These are phyloP conservation scores for Anthoscopus minutus DNA, from an alignment of 2,113 vertebrate genomes.

Conservation along the genomic window DNA sequence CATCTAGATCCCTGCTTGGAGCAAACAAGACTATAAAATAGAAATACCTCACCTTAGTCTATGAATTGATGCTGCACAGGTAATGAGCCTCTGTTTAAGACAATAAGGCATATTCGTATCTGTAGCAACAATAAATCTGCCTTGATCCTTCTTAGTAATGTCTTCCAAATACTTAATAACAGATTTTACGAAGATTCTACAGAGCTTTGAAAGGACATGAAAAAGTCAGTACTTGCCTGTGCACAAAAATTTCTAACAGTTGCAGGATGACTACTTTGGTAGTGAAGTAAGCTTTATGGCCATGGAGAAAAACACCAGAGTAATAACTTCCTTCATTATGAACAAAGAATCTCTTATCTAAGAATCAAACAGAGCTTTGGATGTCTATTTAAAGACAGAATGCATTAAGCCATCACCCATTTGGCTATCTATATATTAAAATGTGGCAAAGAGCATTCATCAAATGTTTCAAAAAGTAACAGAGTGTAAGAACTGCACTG, in stretches of 20 bases:
- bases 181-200: not conserved
- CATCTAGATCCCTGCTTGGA: not conserved
- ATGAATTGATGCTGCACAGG: accelerated
- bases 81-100: accelerated
- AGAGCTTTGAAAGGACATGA: not conserved
- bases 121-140: not conserved
- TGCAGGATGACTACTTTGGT: not conserved
- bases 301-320: not conserved
- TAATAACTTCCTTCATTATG: not conserved
- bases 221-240: not conserved
- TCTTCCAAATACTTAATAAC: not conserved
- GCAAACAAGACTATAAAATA: not conserved
- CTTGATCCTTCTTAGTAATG: not conserved
- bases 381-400: not conserved
- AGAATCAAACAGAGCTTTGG: not conserved
- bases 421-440: not conserved
- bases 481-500: not conserved
- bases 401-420: not conserved
- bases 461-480: not conserved
- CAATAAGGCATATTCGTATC: not conserved
- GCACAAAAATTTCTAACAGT: not conserved
- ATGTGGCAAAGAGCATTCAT: not conserved
- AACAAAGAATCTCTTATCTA: not conserved
- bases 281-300: not conserved
- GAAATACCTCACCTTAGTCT: not conserved